Evolutionary conservation across 2,888 invertebrate genomes (phyloP), one percentile per base, ranked within the genome.

Genomic region (Chrysolina haemoptera): DNA sequence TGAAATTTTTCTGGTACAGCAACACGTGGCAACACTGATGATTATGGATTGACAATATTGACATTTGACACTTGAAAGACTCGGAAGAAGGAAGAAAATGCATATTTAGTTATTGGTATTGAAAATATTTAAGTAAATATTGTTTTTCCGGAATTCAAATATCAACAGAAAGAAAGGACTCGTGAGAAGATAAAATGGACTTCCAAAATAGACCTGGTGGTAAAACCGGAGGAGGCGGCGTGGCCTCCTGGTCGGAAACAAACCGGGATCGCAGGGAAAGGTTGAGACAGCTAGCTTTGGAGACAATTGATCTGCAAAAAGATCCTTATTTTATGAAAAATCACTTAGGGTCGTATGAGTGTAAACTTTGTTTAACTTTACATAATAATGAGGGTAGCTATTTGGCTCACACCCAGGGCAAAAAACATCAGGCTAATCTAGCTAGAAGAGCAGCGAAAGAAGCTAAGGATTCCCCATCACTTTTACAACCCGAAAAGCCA

Each of bases 291-390:
- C 91, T 99, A 63, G 99, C 99, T 27, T 89, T 99, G 73, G 99
- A 99, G 88, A 99, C 99, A 0, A 99, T 99, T 75, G 99, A 99
- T 88, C 90, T 99, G 27, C 97, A 98, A 86, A 99, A 99, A 89
- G 99, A 99, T 92, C 99, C 99, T 0, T 99, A 99, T 92, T 99
- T 99, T 91, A 99, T 99, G 99, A 98, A 98, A 92, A 99, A 99
- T 90, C 99, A 99, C 90, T 80, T 88, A 91, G 94, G 95, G 0
- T 98, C 99, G 0, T 99, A 99, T 88, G 99, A 99, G 89, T 99
- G 99, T 88, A 99, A 99, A 89, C 89, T 99, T 5, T 99, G 99
- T 90, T 89, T 99, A 68, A 99, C 99, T 0, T 90, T 99, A 18
- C 99, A 99, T 88, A 99, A 99, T 87, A 99, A 99, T 89, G 99